Conservation (phyloP, 2,797 vertebrate species). For the Channa striata region DNA sequence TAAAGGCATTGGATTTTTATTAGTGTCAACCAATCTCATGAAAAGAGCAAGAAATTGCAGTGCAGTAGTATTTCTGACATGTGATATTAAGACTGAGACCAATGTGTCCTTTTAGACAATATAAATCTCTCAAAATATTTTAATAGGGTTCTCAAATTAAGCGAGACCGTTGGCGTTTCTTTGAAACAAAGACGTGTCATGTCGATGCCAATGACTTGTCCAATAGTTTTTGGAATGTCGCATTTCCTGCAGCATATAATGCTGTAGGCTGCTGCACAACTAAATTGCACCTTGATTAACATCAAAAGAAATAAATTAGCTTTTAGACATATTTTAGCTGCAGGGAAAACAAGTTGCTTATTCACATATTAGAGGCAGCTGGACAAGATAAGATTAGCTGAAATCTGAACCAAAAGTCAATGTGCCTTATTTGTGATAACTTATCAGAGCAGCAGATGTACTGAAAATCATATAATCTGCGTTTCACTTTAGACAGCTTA, state of each 20-base stretch:
- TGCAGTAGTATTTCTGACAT: neutral
- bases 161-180: no score
- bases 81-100: neutral
- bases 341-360: neutral
- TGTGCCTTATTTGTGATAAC: no score
- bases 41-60: neutral
- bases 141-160: no score
- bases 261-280: neutral
- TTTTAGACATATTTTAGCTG: neutral
- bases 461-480: no score
- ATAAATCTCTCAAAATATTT: no score
- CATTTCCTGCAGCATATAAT: neutral
- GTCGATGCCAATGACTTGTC: no score
- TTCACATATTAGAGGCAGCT: neutral
- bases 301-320: neutral
- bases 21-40: neutral
- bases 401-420: no score
- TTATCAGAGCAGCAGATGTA: no score
- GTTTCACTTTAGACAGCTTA: no score
- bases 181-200: no score
- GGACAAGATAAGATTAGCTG: no score
- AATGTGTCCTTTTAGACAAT: neutral
- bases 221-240: neutral
- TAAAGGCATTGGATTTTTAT: neutral
- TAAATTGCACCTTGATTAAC: neutral